These are phyloP conservation scores for Propsilocerus akamusi DNA, from an alignment of 1,140 invertebrate species.

Conservation along the genomic window DNA sequence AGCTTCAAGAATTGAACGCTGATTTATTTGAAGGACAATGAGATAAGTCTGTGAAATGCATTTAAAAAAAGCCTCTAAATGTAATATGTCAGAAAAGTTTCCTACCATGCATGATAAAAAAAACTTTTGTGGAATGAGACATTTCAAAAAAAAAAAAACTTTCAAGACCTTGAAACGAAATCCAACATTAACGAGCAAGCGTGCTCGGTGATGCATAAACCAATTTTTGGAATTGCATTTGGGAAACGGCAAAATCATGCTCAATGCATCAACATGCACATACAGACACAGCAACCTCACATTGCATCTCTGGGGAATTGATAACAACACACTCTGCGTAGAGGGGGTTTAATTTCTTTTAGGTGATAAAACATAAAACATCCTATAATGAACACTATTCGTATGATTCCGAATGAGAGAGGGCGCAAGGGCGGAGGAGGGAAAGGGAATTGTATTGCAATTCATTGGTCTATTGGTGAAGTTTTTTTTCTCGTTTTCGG, in stretches of 20 bases:
- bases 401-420: too few species aligned
- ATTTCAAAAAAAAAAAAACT: not conserved
- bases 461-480: not conserved
- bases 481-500: not conserved
- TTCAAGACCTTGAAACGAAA: constrained; percentile 1
- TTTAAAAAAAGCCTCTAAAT: not conserved
- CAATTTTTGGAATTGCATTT: not conserved
- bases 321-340: too few species aligned
- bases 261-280: not conserved
- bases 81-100: not conserved
- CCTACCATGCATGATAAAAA: not conserved
- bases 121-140: constrained; percentile 1
- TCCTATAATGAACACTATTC: too few species aligned
- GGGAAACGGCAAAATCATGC: too few species aligned
- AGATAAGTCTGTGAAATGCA: not conserved
- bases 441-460: not conserved
- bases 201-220: not conserved
- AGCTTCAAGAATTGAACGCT: too few species aligned
- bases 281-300: not conserved
- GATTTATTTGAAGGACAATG: not conserved
- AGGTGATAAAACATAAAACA: too few species aligned
- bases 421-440: not conserved
- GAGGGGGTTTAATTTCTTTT: too few species aligned
- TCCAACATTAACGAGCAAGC: not conserved
- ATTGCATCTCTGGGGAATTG: not conserved